Percentiles rank a stretch among this genome's conserved stretches.
Conservation (phyloP, 2,888 invertebrate species). For the Hedychridium roseum region DNA sequence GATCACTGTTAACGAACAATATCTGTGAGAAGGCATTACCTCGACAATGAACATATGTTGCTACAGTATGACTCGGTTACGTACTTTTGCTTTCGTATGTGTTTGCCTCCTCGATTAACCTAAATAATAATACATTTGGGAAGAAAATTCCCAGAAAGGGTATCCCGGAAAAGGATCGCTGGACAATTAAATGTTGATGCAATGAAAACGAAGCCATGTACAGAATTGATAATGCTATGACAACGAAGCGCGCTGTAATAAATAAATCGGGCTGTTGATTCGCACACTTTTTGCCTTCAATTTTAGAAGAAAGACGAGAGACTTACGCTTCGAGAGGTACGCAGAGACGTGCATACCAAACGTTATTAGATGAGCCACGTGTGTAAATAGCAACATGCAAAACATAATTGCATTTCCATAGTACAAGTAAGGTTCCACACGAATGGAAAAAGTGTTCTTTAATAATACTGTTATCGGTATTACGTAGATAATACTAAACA, state of each 20-base stretch:
- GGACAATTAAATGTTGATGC: constrained; percentile 24
- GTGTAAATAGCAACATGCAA: constrained; percentile 50
- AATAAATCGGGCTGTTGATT: no score
- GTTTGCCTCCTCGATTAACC: constrained; percentile 54
- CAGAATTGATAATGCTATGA: constrained; percentile 18
- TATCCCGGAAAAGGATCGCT: constrained; percentile 26
- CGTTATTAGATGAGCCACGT: constrained; percentile 49
- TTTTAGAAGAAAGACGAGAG: not conserved
- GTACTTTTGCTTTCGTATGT: constrained; percentile 51
- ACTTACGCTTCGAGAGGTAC: constrained; percentile 58
- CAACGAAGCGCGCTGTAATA: constrained; percentile 30
- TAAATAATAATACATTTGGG: constrained; percentile 51
- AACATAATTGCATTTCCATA: constrained; percentile 57
- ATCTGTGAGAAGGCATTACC: not conserved
- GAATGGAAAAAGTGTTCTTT: constrained; percentile 45
- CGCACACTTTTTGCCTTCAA: no score
- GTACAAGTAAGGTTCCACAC: constrained; percentile 50
- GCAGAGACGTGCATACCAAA: constrained; percentile 58
- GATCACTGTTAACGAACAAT: constrained; percentile 52
- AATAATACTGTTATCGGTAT: constrained; percentile 50
- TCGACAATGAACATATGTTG: no score
- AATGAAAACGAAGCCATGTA: constrained; percentile 25
- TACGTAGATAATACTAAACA: constrained; percentile 49
- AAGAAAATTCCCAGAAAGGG: constrained; percentile 52
- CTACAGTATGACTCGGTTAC: constrained; percentile 22